A percentile compares a stretch with the other conserved stretches of the same genome.
Evolutionary conservation across 2,797 vertebrate genomes (phyloP).

Genomic region (Cynodonichthys magdalenae): DNA sequence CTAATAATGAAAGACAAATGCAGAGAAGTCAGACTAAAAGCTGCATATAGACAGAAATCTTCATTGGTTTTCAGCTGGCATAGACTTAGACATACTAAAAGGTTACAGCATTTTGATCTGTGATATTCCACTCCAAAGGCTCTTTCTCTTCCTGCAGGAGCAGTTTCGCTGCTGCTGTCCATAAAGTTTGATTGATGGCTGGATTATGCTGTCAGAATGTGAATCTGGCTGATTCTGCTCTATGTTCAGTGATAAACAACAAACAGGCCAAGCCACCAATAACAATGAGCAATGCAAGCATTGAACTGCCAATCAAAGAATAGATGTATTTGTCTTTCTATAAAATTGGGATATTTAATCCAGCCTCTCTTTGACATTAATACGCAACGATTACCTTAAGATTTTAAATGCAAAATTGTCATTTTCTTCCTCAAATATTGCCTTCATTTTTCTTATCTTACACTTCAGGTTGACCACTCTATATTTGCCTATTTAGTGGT

Average conservation of each 20-base stretch:
- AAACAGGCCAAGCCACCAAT: constrained; percentile 71
- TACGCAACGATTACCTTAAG: background rate
- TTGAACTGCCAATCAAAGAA: constrained; percentile 56
- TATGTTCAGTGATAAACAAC: constrained; percentile 78
- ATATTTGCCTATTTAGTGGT: constrained; percentile 53
- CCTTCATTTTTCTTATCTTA: constrained; percentile 36
- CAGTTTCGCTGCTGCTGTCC: constrained; percentile 75
- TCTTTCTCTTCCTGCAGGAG: constrained; percentile 53
- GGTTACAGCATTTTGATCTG: constrained; percentile 81
- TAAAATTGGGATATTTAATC: constrained; percentile 59
- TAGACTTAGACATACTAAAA: constrained; percentile 74
- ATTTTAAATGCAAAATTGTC: constrained; percentile 32
- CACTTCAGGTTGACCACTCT: constrained; percentile 42
- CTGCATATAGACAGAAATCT: constrained; percentile 37
- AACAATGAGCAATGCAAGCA: constrained; percentile 71
- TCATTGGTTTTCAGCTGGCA: constrained; percentile 76
- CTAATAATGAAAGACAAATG: constrained; percentile 25
- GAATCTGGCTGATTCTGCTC: constrained; percentile 70
- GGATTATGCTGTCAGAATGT: constrained; percentile 73
- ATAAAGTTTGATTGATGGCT: constrained; percentile 80
- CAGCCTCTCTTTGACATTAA: constrained; percentile 4
- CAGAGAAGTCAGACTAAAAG: constrained; percentile 13
- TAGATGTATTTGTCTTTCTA: constrained; percentile 48
- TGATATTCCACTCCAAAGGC: constrained; percentile 71
- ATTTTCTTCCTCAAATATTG: constrained; percentile 23